A percentile compares a stretch with the other conserved stretches of the same genome.
Conservation (phyloP, 2,797 vertebrate species). For the Dallia pectoralis region DNA sequence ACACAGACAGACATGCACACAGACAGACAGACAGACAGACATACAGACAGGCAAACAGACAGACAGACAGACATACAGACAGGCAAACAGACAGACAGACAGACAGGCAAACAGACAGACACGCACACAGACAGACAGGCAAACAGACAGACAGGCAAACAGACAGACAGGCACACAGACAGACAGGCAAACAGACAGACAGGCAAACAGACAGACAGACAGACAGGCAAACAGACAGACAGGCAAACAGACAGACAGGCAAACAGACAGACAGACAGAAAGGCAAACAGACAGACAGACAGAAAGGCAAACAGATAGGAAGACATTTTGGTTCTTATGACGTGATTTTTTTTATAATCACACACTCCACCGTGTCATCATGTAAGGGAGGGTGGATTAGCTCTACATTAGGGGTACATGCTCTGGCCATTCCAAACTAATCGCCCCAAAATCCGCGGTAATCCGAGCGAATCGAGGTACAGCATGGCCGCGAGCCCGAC, state of each 20-base stretch:
- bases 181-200: neutral
- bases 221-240: no score
- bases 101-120: no score
- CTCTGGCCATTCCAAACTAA: slow-evolving; percentile 60
- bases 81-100: slow-evolving; percentile 30
- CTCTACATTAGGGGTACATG: slow-evolving; percentile 67
- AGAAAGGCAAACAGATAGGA: neutral
- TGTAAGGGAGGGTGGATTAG: slow-evolving; percentile 69
- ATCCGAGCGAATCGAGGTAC: slow-evolving; percentile 53
- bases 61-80: slow-evolving; percentile 17
- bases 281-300: no score
- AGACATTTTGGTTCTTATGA: slow-evolving; percentile 7
- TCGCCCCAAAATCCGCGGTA: slow-evolving; percentile 66
- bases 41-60: neutral
- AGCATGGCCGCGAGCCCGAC: slow-evolving; percentile 18
- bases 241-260: no score
- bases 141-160: neutral
- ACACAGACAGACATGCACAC: slow-evolving; percentile 26
- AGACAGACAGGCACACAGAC: neutral
- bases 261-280: slow-evolving; percentile 28
- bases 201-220: no score
- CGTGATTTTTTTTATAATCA: neutral
- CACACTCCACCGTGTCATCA: slow-evolving; percentile 18
- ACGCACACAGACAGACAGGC: no score
- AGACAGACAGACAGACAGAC: no score